Conservation (phyloP, 2,797 vertebrate genomes). For the Euphonia xanthogaster region DNA sequence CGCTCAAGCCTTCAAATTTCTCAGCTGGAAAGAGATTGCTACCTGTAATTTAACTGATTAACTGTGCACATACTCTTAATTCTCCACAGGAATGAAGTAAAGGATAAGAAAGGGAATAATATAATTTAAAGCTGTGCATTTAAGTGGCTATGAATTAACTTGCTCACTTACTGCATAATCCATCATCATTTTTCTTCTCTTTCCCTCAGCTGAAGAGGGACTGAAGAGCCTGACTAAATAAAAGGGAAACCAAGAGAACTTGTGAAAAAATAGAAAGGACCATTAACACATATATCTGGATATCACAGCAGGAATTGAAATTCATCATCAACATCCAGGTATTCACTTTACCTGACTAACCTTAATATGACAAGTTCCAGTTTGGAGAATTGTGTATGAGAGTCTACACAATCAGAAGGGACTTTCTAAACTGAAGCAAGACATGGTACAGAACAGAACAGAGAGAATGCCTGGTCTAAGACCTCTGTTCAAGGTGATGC, state of each 20-base stretch:
- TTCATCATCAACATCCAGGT: background rate
- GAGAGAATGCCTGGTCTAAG: background rate
- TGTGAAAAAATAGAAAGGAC: background rate
- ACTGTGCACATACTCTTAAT: background rate
- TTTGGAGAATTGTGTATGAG: background rate
- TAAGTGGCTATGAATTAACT: conserved; percentile 36
- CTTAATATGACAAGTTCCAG: background rate
- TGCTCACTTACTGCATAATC: background rate
- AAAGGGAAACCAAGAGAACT: background rate
- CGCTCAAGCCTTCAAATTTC: background rate
- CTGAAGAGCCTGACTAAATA: background rate
- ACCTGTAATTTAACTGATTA: conserved; percentile 23
- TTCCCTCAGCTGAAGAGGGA: background rate
- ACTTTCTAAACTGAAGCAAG: background rate
- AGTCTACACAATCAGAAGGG: background rate
- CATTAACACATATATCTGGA: background rate
- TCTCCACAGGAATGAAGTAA: background rate
- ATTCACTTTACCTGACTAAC: background rate
- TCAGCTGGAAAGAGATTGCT: conserved; percentile 21
- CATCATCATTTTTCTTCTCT: background rate
- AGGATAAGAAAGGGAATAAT: background rate
- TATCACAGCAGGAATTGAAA: background rate
- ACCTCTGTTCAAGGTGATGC: background rate
- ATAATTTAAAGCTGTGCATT: background rate
- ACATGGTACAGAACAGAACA: background rate